Evolutionary conservation across 2,888 invertebrate species (phyloP), one percentile per base, ranked within the genome.

Genomic region (Amorpha juglandis): DNA sequence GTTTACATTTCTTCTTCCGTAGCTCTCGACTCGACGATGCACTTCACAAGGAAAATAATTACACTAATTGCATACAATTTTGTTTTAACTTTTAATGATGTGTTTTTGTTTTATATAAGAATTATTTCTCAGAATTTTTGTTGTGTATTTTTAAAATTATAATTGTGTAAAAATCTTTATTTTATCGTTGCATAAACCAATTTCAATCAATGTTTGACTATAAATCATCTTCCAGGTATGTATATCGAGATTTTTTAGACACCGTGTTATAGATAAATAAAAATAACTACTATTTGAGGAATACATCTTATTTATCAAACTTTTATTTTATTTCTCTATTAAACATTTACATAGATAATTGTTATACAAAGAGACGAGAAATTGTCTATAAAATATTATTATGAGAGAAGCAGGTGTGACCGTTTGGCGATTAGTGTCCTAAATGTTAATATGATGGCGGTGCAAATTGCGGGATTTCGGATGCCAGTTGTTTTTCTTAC

Each of bases 381-480:
- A 64, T 47, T 48, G 48, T 48, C 55, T 55, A 58, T 55, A 64
- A 64, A 64, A 64, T 58, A 64, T 38, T 55, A 47, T 50, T 50
- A 42, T 21, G 45, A 38, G 62, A 58, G 53, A 48, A 70, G 75
- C 81, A 80, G 78, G 75, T 79, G 79, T 27, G 27, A 82, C 78
- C 78, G 83, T 82, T 80, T 76, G 76, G 75, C 82, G 84, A 86
- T 88, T 88, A 86, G 83, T 79, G 78, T 78, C 77, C 71, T 75
- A 75, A 76, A 73, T 77, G 76, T 82, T 84, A 82, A 83, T 64
- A 64, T 48, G 64, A 55, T 52, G 63, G 42, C 45, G 81, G 83
- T 80, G 82, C 79, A 82, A 88, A 86, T 87, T 87, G 81, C 81
- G 74, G 80, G 82, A 81, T 82, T 83, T 81, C 72, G 76, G 78